Base-by-base conservation (phyloP, 2,113 vertebrate species). In the Prietella phreatophila region DNA sequence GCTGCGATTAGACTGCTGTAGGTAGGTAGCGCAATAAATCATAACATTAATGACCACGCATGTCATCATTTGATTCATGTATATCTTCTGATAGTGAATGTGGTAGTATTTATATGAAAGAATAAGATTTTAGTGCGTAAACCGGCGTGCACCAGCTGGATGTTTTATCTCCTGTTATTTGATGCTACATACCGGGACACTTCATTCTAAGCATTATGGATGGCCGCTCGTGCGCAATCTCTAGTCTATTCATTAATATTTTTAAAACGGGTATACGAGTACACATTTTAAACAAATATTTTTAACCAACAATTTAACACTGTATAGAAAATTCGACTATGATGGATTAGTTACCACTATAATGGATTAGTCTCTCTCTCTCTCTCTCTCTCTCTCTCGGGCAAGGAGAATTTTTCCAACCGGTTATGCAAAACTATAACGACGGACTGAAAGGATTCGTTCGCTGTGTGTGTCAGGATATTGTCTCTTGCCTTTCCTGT, bases 121-220 rank as follows among this genome's bases (percentile, higher is more conserved):
- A 19, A 30, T 14, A 0, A 17, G 63, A 67, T 89, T 89, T 85
- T 85, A 82, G 20, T 79, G 79, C 5, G 19, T 65, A 79, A 88
- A 63, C 50, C 82, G 39, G 33, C 47, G 67, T 30, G 27, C 50
- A 58, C 56, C 78, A 58, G 47, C 0, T 84, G 63, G 73, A 55
- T 55, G 78, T 85, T 84, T 84, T 56, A 27, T 30, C 76, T 79
- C 39, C 63, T 85, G 85, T 58, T 19, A 55, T 83, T 76, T 86
- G 85, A 88, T 84, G 83, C 88, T 90, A 85, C 89, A 88, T 84
- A 78, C 79, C 55, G 65, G 82, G 85, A 86, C 71, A 30, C 80
- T 89, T 90, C 69, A 90, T 90, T 90, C 87, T 89, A 82, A 83
- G 85, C 87, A 60, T 71, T 85, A 60, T 69, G 85, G 73, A 53